Conservation (phyloP, 2,113 vertebrate species). For the Aix galericulata region DNA sequence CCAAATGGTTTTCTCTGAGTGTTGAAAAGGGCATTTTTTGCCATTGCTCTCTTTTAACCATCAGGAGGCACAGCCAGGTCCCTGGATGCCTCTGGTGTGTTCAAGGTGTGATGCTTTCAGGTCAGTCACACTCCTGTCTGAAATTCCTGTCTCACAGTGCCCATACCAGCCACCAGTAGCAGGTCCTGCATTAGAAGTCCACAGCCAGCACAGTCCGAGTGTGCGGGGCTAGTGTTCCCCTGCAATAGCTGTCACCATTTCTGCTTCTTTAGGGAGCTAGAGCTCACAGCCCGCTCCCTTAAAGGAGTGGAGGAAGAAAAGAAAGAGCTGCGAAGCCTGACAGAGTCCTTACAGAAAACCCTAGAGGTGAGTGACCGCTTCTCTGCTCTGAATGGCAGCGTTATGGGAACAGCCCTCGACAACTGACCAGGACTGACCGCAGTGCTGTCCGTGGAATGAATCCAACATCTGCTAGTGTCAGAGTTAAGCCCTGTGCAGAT, state of each 20-base stretch:
- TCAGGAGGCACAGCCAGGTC: background rate
- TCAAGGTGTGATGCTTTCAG: background rate
- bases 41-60: accelerated
- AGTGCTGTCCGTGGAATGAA: background rate
- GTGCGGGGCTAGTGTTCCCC: accelerated
- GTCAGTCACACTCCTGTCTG: background rate
- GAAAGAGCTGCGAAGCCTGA: conserved; percentile 85
- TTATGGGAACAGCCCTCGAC: background rate
- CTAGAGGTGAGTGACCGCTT: conserved; percentile 83
- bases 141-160: background rate
- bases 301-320: conserved; percentile 92
- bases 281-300: conserved; percentile 88
- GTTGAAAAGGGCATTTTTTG: background rate
- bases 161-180: accelerated
- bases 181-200: background rate
- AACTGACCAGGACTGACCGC: background rate
- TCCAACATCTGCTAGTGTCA: background rate
- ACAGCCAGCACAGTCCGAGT: accelerated
- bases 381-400: background rate
- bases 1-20: background rate
- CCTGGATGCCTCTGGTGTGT: background rate
- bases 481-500: background rate
- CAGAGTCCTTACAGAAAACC: conserved; percentile 86
- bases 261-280: conserved; percentile 85
- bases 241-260: background rate